A percentile compares a stretch with the other conserved stretches of the same genome.
phyloP scores from a whole-genome alignment of 2,113 vertebrate species.

The Alligator sinensis region DNA sequence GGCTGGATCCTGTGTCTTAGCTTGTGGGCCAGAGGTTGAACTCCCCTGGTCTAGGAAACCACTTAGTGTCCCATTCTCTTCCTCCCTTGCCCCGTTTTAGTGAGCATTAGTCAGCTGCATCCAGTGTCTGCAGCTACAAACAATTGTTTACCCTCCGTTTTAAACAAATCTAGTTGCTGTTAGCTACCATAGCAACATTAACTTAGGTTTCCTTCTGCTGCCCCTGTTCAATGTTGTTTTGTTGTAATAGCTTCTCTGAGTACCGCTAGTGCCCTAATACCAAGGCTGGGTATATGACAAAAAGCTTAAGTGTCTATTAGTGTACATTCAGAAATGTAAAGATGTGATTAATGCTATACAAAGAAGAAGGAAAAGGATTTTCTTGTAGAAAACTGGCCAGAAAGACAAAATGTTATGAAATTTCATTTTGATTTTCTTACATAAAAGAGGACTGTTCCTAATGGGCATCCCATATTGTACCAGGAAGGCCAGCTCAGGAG shows the following conservation, averaged over 20 bases:
- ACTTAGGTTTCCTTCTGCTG: slow-evolving; percentile 13
- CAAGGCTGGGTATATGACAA: slow-evolving; percentile 17
- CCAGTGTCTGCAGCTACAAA: neutral
- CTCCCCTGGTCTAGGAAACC: neutral
- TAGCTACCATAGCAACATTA: slow-evolving; percentile 49
- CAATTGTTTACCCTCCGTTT: neutral
- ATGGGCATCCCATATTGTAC: neutral
- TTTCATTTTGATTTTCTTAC: neutral
- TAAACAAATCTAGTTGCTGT: slow-evolving; percentile 24
- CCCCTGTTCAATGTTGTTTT: neutral
- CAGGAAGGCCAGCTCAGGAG: neutral
- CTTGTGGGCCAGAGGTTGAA: no score
- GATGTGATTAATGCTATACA: neutral
- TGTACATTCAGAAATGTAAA: slow-evolving; percentile 7
- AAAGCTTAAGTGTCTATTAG: slow-evolving; percentile 33
- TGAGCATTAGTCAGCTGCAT: neutral
- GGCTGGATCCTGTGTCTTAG: no score
- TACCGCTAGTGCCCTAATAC: slow-evolving; percentile 27
- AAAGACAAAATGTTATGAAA: neutral
- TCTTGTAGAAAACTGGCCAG: neutral
- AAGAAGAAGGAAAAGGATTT: neutral
- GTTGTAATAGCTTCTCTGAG: slow-evolving; percentile 46
- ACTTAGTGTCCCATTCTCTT: neutral
- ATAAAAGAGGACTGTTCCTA: neutral
- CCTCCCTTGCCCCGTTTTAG: neutral